Evolutionary conservation across 2,113 vertebrate species (phyloP).

Genomic region (Barbus barbus): DNA sequence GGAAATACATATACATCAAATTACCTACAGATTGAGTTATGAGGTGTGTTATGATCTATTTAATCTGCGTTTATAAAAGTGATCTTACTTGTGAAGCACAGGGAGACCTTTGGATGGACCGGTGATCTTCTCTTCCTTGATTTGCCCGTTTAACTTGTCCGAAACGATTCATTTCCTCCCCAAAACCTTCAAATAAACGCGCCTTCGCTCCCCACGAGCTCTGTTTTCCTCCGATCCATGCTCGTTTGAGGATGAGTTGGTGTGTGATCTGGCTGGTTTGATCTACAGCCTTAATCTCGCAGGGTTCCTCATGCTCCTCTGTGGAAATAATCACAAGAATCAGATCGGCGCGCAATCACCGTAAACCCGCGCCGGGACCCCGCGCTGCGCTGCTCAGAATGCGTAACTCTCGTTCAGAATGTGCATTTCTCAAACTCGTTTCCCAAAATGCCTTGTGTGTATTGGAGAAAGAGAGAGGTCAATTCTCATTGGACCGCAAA

Average conservation of each 20-base stretch:
- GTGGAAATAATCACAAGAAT: conserved; percentile 70
- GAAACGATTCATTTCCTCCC: background rate
- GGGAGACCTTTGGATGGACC: conserved; percentile 2
- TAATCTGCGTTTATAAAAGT: background rate
- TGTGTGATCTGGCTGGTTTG: background rate
- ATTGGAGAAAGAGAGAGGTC: conserved; percentile 35
- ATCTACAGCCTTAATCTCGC: conserved; percentile 57
- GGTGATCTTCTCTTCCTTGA: conserved; percentile 34
- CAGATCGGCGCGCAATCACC: conserved; percentile 53
- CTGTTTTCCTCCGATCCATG: conserved; percentile 24
- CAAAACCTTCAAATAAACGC: background rate
- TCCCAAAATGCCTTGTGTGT: conserved; percentile 59
- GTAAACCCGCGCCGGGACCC: background rate
- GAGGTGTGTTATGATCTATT: background rate
- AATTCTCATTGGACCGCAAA: conserved; percentile 15
- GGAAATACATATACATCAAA: background rate
- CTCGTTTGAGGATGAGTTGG: background rate
- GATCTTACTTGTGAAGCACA: conserved; percentile 34
- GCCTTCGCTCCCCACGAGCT: background rate
- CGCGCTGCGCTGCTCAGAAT: fast-evolving
- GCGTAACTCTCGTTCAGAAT: conserved; percentile 66
- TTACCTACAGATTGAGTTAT: background rate
- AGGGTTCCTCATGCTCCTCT: conserved; percentile 67
- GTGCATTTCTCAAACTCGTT: conserved; percentile 55
- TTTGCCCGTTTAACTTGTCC: conserved; percentile 35